Evolutionary conservation across 2,888 invertebrate genomes (phyloP).

Genomic region (Therioaphis trifolii): DNA sequence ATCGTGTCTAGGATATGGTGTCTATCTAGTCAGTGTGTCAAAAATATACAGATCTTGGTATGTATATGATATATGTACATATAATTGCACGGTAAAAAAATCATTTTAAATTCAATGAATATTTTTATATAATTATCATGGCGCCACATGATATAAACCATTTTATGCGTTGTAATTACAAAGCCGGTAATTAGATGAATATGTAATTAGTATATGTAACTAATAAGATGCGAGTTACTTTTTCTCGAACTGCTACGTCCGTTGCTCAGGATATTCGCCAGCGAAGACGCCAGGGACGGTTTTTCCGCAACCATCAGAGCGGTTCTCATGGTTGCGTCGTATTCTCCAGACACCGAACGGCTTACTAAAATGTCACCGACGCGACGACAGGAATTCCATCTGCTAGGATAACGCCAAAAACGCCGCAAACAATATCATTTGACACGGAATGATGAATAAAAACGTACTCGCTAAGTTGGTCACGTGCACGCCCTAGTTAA

Average conservation of each 20-base stretch:
- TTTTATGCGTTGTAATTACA: neutral
- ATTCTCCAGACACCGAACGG: neutral
- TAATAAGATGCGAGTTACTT: conserved; percentile 71
- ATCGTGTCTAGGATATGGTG: no score
- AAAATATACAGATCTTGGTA: no score
- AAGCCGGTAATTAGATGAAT: neutral
- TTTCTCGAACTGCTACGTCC: conserved; percentile 81
- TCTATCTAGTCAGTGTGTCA: no score
- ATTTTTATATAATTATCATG: no score
- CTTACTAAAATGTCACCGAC: neutral
- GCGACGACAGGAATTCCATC: conserved; percentile 14
- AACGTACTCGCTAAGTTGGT: neutral
- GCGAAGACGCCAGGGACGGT: conserved; percentile 94
- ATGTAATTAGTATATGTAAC: neutral
- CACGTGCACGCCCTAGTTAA: neutral
- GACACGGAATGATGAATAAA: neutral
- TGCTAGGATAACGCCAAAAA: conserved; percentile 27
- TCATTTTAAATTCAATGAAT: no score
- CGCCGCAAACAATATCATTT: neutral
- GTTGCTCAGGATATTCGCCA: conserved; percentile 93
- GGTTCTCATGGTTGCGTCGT: conserved; percentile 75
- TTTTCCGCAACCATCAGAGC: conserved; percentile 99
- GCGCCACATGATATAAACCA: neutral
- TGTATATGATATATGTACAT: no score
- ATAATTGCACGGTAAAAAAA: no score